phyloP scores from a whole-genome alignment of 2,113 vertebrate species.

The Salvelinus fontinalis region DNA sequence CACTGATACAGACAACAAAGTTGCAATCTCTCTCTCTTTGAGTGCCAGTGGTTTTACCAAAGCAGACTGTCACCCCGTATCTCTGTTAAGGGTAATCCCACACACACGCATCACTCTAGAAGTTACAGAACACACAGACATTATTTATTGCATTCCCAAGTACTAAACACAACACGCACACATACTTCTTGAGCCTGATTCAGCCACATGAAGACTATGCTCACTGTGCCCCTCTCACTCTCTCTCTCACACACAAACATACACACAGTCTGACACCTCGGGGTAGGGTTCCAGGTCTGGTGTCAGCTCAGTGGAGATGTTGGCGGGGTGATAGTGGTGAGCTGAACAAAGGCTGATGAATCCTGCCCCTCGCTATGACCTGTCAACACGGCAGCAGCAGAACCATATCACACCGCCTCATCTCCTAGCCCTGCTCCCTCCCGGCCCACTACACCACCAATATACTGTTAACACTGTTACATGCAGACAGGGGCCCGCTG shows the following conservation, averaged over 20 bases:
- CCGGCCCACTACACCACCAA: neutral
- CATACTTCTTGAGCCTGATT: slow-evolving; percentile 1
- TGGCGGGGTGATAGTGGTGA: slow-evolving; percentile 43
- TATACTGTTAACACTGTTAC: no score
- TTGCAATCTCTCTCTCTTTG: neutral
- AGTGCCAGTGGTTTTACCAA: slow-evolving; percentile 14
- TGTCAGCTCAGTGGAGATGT: slow-evolving; percentile 49
- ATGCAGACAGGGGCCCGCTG: neutral
- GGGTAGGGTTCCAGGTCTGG: slow-evolving; percentile 49
- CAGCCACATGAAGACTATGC: no score
- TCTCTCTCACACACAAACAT: no score
- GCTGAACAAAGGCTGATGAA: slow-evolving; percentile 59
- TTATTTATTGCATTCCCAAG: neutral
- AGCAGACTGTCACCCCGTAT: slow-evolving; percentile 45
- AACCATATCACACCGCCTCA: neutral
- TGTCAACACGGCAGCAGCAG: slow-evolving; percentile 49
- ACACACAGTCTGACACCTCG: slow-evolving; percentile 1
- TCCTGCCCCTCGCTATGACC: slow-evolving; percentile 41
- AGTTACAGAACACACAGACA: neutral
- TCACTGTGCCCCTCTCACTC: no score
- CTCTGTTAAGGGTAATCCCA: slow-evolving; percentile 30
- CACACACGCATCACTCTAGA: slow-evolving; percentile 17
- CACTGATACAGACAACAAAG: no score
- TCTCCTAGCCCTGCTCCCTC: neutral
- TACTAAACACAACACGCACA: neutral